These are phyloP conservation scores for Ennomos quercinarius DNA, from an alignment of 2,888 invertebrate species.

Conservation along the genomic window DNA sequence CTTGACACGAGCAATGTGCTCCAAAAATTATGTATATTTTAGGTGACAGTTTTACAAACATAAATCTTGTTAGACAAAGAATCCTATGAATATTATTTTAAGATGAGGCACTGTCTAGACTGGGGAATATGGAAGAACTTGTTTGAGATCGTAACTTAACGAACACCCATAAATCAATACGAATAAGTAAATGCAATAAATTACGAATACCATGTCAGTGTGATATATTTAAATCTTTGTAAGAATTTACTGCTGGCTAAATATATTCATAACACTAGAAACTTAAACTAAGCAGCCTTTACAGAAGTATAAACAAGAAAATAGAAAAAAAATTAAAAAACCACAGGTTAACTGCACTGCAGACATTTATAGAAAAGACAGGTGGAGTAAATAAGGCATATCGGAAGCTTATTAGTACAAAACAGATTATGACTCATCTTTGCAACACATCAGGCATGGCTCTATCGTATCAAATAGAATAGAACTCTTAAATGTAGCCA, in stretches of 20 bases:
- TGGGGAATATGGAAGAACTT: slow-evolving; percentile 29
- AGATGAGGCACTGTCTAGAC: slow-evolving; percentile 31
- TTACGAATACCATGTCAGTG: slow-evolving; percentile 35
- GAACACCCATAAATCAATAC: slow-evolving; percentile 38
- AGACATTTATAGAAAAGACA: too few species aligned
- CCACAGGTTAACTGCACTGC: too few species aligned
- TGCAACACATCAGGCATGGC: too few species aligned
- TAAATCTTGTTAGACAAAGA: slow-evolving; percentile 39
- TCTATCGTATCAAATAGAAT: too few species aligned
- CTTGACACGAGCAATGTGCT: neutral
- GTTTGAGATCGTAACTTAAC: slow-evolving; percentile 37
- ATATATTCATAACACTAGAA: too few species aligned
- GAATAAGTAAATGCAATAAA: slow-evolving; percentile 41
- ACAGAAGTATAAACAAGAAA: too few species aligned
- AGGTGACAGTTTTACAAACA: slow-evolving; percentile 28
- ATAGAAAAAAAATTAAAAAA: too few species aligned
- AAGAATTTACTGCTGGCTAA: slow-evolving; percentile 32
- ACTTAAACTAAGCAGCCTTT: too few species aligned
- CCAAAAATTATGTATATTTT: slow-evolving; percentile 25
- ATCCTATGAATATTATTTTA: slow-evolving; percentile 35
- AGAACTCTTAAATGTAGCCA: too few species aligned
- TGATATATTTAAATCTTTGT: slow-evolving; percentile 36
- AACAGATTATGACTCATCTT: too few species aligned
- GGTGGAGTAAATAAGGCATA: too few species aligned
- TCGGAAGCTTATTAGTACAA: too few species aligned